Conservation (phyloP, 2,113 vertebrate genomes). For the Nicator chloris region DNA sequence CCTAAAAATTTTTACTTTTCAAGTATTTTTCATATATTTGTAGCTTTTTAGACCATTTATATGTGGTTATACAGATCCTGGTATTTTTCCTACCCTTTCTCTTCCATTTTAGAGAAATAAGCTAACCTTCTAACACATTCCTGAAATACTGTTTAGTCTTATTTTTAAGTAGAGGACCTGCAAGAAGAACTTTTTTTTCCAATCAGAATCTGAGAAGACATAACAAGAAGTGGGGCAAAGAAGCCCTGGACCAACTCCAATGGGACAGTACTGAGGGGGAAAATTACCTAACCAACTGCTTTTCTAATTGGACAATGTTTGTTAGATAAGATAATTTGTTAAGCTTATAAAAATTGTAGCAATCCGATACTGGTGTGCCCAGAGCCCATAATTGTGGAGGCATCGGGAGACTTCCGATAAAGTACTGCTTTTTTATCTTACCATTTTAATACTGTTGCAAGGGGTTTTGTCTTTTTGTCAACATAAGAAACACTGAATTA, state of each 20-base stretch:
- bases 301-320: not conserved
- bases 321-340: not conserved
- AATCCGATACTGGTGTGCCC: accelerated
- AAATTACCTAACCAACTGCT: not conserved
- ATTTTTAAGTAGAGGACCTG: not conserved
- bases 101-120: not conserved
- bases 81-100: not conserved
- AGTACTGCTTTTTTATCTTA: not conserved
- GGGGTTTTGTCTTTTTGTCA: not conserved
- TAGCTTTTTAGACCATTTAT: not conserved
- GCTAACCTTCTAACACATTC: not conserved
- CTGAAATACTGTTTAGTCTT: not conserved
- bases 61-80: not conserved
- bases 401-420: not conserved
- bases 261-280: not conserved
- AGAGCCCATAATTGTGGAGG: not conserved
- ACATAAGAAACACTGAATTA: not conserved
- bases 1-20: not conserved
- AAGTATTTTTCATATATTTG: not conserved
- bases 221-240: not conserved
- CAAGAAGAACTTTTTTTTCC: not conserved
- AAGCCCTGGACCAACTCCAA: not conserved
- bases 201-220: not conserved
- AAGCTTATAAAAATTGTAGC: not conserved
- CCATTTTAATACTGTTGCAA: not conserved